Percentiles rank a stretch among this genome's conserved stretches.
phyloP scores from a whole-genome alignment of 2,113 vertebrate species.

The Thunnus maccoyii region DNA sequence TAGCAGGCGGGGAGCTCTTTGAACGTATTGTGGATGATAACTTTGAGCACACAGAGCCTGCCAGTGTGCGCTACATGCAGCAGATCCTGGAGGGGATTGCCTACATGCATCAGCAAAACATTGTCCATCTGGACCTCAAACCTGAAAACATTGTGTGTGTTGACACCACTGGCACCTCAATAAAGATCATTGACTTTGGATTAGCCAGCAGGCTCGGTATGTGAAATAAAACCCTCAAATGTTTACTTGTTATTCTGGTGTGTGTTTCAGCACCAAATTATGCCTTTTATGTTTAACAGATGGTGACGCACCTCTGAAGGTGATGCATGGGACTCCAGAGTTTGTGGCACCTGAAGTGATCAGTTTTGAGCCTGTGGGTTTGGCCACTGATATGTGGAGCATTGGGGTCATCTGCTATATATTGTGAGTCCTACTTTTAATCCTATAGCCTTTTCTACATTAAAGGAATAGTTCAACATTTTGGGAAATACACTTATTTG shows the following conservation, averaged over 20 bases:
- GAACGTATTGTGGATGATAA: constrained; percentile 95
- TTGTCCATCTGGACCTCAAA: constrained; percentile 96
- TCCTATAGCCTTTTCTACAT: background rate
- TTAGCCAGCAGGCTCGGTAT: constrained; percentile 91
- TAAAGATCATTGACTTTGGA: constrained; percentile 99
- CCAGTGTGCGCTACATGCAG: constrained; percentile 90
- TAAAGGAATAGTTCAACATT: constrained; percentile 6
- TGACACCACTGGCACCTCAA: constrained; percentile 88
- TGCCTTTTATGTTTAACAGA: constrained; percentile 72
- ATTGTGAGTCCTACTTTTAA: constrained; percentile 63
- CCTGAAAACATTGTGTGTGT: constrained; percentile 97
- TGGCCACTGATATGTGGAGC: constrained; percentile 91
- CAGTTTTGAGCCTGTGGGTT: constrained; percentile 85
- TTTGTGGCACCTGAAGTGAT: constrained; percentile 94
- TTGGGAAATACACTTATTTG: background rate
- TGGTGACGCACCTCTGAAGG: constrained; percentile 81
- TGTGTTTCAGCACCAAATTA: background rate
- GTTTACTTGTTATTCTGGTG: background rate
- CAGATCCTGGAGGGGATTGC: constrained; percentile 94
- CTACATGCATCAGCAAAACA: constrained; percentile 93
- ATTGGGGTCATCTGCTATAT: constrained; percentile 93
- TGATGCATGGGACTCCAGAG: constrained; percentile 91
- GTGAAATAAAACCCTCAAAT: constrained; percentile 9
- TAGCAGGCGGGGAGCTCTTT: constrained; percentile 95
- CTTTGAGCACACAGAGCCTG: constrained; percentile 91